phyloP scores from a whole-genome alignment of 2,888 invertebrate genomes.

The Myathropa florea region DNA sequence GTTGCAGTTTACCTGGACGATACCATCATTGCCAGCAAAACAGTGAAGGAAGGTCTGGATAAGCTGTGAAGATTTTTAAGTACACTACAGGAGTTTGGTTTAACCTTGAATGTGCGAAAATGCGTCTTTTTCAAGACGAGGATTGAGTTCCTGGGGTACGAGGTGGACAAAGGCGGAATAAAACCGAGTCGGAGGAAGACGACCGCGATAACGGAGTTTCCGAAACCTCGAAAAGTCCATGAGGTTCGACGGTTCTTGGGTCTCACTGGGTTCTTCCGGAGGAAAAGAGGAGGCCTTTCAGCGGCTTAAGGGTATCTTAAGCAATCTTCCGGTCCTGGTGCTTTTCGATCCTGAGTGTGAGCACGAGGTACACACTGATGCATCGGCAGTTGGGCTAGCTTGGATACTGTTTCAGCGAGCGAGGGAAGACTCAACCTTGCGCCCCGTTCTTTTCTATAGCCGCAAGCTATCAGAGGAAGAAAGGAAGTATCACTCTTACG shows the following conservation, averaged over 20 bases:
- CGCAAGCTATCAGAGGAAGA: conserved; percentile 1
- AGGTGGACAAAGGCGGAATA: background rate
- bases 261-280: conserved; percentile 72
- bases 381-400: background rate
- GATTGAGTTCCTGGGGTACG: conserved; percentile 11
- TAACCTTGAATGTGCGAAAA: no score
- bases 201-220: background rate
- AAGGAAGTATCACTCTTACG: conserved; percentile 22
- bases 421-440: background rate
- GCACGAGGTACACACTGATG: conserved; percentile 10
- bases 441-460: background rate
- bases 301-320: background rate
- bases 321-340: background rate
- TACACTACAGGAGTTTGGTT: no score
- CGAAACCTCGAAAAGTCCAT: background rate
- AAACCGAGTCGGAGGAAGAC: background rate
- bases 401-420: background rate
- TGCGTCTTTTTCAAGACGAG: background rate
- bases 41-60: no score
- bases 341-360: conserved; percentile 5
- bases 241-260: conserved; percentile 6
- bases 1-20: no score
- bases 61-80: no score
- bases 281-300: no score
- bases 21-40: no score